These are phyloP conservation scores for Caenorhabditis wallacei DNA, from an alignment of 2,888 invertebrate species.

Conservation along the genomic window DNA sequence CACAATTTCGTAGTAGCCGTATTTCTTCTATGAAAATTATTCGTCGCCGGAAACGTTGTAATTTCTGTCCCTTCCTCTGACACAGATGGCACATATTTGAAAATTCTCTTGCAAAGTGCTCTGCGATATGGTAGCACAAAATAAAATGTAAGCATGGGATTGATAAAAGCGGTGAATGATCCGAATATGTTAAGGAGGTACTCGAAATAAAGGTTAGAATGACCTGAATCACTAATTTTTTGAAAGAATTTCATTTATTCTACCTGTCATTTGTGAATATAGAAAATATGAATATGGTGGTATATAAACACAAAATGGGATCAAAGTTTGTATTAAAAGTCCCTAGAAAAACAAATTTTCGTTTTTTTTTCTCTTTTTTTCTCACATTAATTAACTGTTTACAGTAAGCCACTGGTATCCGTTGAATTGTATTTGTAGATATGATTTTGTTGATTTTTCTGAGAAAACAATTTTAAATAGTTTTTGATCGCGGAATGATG, in stretches of 20 bases:
- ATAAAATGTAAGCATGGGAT: conserved; percentile 54
- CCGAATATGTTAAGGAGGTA: conserved; percentile 46
- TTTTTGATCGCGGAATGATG: too few relatives aligned
- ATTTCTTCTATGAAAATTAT: conserved; percentile 9
- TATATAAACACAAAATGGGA: conserved; percentile 50
- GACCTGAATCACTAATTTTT: conserved; percentile 3
- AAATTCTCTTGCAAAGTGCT: conserved; percentile 29
- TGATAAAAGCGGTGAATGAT: conserved; percentile 36
- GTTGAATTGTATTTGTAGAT: conserved; percentile 19
- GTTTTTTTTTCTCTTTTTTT: too few relatives aligned
- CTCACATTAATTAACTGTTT: conserved; percentile 53
- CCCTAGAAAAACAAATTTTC: too few relatives aligned
- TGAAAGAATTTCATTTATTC: too few relatives aligned
- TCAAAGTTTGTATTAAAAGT: conserved; percentile 42
- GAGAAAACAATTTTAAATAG: conserved; percentile 6
- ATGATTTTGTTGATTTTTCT: conserved; percentile 53
- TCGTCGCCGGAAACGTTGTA: conserved; percentile 5
- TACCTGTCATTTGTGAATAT: conserved; percentile 23
- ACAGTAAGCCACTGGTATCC: conserved; percentile 45
- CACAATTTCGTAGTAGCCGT: conserved; percentile 2
- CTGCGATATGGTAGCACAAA: conserved; percentile 53
- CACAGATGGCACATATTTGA: conserved; percentile 21
- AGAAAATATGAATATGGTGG: conserved; percentile 47
- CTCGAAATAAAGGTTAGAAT: conserved; percentile 32
- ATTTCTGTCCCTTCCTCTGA: conserved; percentile 30